Percentiles rank a stretch among this genome's conserved stretches.
Evolutionary conservation across 2,113 vertebrate genomes (phyloP).

Genomic region (Nothocercus nigrocapillus): DNA sequence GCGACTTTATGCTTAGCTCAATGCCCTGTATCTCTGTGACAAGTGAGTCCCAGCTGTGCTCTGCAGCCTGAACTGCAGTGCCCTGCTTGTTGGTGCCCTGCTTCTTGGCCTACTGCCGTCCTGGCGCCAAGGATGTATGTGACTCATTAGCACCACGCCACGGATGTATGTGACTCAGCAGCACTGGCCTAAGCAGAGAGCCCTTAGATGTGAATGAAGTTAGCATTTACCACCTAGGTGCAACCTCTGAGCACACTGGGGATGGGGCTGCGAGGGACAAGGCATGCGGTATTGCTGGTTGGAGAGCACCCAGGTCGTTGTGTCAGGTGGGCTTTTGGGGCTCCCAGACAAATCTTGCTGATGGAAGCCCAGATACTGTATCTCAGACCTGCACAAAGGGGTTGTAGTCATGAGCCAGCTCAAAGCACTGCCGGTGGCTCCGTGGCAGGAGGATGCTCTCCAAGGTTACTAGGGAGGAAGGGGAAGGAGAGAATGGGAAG

Average conservation of each 20-base stretch:
- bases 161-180: not conserved
- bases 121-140: not conserved
- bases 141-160: not conserved
- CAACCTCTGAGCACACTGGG: not conserved
- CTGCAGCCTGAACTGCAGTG: not conserved
- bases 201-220: not conserved
- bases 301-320: not conserved
- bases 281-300: accelerated
- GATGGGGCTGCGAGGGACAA: not conserved
- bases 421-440: not conserved
- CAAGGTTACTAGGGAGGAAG: not conserved
- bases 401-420: accelerated
- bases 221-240: not conserved
- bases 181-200: not conserved
- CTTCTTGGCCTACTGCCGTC: not conserved
- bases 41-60: not conserved
- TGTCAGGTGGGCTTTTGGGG: not conserved
- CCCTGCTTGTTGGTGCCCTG: not conserved
- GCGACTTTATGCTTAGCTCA: not conserved
- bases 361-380: accelerated
- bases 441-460: not conserved
- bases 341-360: not conserved
- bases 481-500: not conserved
- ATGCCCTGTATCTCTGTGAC: not conserved
- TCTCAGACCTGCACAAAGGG: not conserved